A percentile compares a stretch with the other conserved stretches of the same genome.
phyloP scores from a whole-genome alignment of 2,113 vertebrate species.

The Gallinago media region DNA sequence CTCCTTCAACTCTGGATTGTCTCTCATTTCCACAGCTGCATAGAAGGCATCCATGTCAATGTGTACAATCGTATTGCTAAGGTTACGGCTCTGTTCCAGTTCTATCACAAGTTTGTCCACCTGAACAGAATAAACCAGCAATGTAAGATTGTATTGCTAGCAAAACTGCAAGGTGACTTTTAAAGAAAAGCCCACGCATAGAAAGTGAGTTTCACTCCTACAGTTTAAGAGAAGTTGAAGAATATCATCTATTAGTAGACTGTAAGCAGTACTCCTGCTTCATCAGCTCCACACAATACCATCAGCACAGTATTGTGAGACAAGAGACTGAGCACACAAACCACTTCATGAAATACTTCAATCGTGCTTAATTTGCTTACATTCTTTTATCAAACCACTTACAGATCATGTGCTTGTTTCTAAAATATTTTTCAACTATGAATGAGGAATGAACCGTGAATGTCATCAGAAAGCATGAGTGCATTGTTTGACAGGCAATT shows the following conservation, averaged over 20 bases:
- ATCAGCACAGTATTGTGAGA: not conserved
- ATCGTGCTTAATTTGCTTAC: not conserved
- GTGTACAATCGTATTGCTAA: constrained; percentile 89
- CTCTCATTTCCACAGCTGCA: constrained; percentile 96
- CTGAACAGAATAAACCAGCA: constrained; percentile 66
- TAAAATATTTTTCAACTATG: not conserved
- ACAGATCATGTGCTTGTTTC: not conserved
- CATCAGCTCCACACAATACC: not conserved
- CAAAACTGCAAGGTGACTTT: not conserved
- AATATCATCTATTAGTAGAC: not conserved
- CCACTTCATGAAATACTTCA: not conserved
- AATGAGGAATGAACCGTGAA: not conserved
- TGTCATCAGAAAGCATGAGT: not conserved
- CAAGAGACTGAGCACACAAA: not conserved
- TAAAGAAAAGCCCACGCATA: not conserved
- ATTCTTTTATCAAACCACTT: not conserved
- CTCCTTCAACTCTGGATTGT: constrained; percentile 90
- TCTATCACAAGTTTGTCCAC: constrained; percentile 82
- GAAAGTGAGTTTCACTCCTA: not conserved
- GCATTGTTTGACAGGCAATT: not conserved
- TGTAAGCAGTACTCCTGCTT: not conserved
- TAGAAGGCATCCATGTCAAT: constrained; percentile 99
- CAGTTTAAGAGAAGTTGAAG: not conserved
- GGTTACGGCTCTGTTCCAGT: constrained; percentile 86
- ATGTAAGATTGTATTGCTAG: not conserved